Evolutionary conservation across 2,113 vertebrate species (phyloP).

Genomic region (Cyanoliseus patagonus): DNA sequence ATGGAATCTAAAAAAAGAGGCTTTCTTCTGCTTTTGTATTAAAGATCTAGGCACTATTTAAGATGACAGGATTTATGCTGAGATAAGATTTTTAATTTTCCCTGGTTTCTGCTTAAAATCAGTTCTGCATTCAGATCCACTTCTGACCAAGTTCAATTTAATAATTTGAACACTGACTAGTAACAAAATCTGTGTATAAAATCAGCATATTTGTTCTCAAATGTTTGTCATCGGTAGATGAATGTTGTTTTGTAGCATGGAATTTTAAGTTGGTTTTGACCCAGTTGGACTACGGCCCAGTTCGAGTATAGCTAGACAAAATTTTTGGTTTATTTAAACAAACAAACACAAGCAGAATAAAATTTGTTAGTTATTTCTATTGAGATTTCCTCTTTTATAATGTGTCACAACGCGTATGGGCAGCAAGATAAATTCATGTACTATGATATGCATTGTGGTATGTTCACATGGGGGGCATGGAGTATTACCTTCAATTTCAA

Average conservation of each 20-base stretch:
- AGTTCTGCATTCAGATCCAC: neutral
- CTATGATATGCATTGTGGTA: accelerated
- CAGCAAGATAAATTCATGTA: neutral
- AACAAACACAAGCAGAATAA: neutral
- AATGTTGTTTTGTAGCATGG: neutral
- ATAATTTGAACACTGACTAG: neutral
- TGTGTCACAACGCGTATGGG: neutral
- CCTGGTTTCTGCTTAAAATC: neutral
- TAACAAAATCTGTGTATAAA: neutral
- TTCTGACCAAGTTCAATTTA: neutral
- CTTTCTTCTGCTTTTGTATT: neutral
- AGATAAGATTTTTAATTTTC: neutral
- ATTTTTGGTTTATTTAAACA: conserved; percentile 15
- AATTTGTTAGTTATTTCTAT: neutral
- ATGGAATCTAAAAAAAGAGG: neutral
- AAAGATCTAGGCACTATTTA: neutral
- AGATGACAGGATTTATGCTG: neutral
- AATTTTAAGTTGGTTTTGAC: neutral
- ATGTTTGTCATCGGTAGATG: neutral
- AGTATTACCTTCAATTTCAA: neutral
- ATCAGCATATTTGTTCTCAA: neutral
- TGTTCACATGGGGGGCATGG: neutral
- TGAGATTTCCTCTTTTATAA: neutral
- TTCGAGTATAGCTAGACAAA: neutral
- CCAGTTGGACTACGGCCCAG: neutral